Evolutionary conservation across 2,113 vertebrate genomes (phyloP), one percentile per base, ranked within the genome.

Genomic region (Theristicus caerulescens): DNA sequence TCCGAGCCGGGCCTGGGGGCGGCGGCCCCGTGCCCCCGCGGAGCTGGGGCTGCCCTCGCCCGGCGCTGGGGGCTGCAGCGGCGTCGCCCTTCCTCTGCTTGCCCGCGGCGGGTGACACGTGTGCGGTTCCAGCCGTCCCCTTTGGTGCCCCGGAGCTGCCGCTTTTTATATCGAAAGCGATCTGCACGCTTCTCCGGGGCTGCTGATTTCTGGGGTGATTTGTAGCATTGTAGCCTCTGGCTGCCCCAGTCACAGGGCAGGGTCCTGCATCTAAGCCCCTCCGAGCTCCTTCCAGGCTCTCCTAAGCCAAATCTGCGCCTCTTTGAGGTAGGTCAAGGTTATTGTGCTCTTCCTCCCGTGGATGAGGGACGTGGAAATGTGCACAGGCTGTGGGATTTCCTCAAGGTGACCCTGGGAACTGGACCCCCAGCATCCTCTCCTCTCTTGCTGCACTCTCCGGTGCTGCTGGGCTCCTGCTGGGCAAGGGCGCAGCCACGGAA

Each of bases 271-370:
- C 66, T 52, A 38, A 86, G 46, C 59, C 27, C 64, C 55, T 46
- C 54, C 5, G 32, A 92, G 85, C 70, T 67, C 62, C 88, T 88
- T 49, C 66, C 70, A 64, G 74, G 47, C 71, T 64, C 49, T 64
- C 47, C 47, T 72, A 49, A 86, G 77, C 88, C 84, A 61, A 76
- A 34, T 82, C 77, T 18, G 9, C 6, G 15, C 59, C 54, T 73
- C 44, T 55, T 20, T 57, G 83, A 92, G 93, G 67, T 86, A 80
- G 86, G 91, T 96, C 94, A 96, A 93, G 96, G 95, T 95, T 88
- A 66, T 29, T 19, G 32, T 74, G 65, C 69, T 84, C 38, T 71
- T 64, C 57, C 1, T 74, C 20, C 36, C 2, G 1, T 49, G 62
- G 44, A 46, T 52, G 46, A 36, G 55, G 34, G 69, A n/a, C 1